A percentile compares a stretch with the other conserved stretches of the same genome.
Conservation (phyloP, 92 coral and sea anemone species). For the Epizoanthus scotinus region DNA sequence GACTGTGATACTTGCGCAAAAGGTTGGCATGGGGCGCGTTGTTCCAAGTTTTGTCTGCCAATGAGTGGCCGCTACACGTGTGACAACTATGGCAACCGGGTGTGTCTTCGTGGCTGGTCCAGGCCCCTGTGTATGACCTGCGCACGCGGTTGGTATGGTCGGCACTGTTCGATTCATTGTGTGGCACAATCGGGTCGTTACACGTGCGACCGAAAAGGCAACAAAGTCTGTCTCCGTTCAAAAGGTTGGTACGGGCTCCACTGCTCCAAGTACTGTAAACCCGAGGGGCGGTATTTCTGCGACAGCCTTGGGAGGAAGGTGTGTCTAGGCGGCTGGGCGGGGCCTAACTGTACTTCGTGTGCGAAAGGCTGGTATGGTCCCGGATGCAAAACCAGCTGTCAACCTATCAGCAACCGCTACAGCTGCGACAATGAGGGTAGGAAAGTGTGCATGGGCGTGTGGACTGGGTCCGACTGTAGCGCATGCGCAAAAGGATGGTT, state of each 20-base stretch:
- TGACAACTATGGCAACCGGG: constrained; percentile 47
- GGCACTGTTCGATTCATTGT: constrained; percentile 25
- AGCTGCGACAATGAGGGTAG: constrained; percentile 55
- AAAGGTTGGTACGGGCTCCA: constrained; percentile 51
- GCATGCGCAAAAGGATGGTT: constrained; percentile 56
- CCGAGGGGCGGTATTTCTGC: constrained; percentile 46
- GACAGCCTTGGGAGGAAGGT: constrained; percentile 48
- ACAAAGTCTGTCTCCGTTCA: constrained; percentile 34
- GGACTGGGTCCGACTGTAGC: constrained; percentile 55
- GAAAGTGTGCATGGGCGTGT: constrained; percentile 43
- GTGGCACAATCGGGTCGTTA: constrained; percentile 46
- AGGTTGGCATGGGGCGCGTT: constrained; percentile 62
- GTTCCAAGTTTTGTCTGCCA: constrained; percentile 52
- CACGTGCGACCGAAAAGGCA: constrained; percentile 48
- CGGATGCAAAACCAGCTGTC: constrained; percentile 43
- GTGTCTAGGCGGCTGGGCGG: constrained; percentile 60
- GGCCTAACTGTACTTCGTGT: constrained; percentile 48
- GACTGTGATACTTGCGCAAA: constrained; percentile 39
- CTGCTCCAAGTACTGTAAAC: constrained; percentile 49
- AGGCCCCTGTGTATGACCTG: constrained; percentile 47
- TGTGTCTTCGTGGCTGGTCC: constrained; percentile 52
- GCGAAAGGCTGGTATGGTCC: constrained; percentile 54
- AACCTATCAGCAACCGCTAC: constrained; percentile 41
- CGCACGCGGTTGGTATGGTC: constrained; percentile 38
- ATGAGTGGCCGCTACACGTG: constrained; percentile 41